phyloP scores from a whole-genome alignment of 2,797 vertebrate species.

The Emydoidea blandingii region DNA sequence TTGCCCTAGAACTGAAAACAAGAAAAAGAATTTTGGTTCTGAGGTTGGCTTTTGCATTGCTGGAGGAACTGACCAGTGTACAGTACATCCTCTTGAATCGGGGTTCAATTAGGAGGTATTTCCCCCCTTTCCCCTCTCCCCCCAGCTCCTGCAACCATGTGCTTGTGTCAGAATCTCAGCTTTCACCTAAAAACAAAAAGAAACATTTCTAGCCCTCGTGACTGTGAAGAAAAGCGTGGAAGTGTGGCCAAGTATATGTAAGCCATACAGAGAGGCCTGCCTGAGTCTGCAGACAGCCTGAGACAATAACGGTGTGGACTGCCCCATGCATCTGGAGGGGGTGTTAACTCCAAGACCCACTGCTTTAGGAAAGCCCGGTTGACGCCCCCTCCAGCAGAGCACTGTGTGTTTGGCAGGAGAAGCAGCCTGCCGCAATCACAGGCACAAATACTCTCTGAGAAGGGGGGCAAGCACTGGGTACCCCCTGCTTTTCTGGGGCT shows the following conservation, averaged over 20 bases:
- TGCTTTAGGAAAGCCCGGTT: neutral
- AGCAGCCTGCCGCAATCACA: too few relatives aligned
- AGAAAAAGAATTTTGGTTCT: conserved; percentile 45
- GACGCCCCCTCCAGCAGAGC: too few relatives aligned
- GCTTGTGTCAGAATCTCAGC: neutral
- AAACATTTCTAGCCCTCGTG: neutral
- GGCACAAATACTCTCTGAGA: neutral
- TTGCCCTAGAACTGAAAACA: conserved; percentile 59
- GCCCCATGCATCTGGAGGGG: neutral
- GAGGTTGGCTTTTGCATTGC: conserved; percentile 38
- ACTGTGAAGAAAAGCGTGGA: neutral
- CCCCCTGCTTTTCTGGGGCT: neutral
- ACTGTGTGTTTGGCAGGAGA: neutral
- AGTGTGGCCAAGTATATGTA: neutral
- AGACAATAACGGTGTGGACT: neutral
- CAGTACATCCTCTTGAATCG: neutral
- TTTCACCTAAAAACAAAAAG: neutral
- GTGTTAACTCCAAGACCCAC: neutral
- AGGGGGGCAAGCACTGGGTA: neutral
- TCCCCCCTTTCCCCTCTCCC: neutral
- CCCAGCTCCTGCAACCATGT: neutral
- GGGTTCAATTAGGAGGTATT: neutral
- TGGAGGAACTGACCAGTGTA: neutral
- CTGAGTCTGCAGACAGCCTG: neutral
- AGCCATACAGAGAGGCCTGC: neutral